Evolutionary conservation across 2,113 vertebrate genomes (phyloP).

Genomic region (Jacana jacana): DNA sequence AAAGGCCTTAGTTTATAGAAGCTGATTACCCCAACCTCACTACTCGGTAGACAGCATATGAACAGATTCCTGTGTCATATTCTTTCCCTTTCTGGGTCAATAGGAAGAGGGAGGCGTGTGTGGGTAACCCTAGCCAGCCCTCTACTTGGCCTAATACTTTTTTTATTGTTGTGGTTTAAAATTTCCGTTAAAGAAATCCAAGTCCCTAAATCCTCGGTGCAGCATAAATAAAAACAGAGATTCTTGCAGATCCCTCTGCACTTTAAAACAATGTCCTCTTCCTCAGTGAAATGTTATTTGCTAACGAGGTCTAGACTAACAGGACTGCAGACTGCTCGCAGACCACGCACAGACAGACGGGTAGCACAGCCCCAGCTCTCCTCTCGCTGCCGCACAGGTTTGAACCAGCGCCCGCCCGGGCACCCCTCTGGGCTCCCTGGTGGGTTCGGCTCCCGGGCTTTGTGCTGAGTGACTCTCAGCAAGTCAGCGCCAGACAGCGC

Average conservation of each 20-base stretch:
- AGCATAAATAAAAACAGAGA: conserved; percentile 63
- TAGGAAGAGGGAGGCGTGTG: conserved; percentile 60
- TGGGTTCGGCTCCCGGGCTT: background rate
- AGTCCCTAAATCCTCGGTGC: conserved; percentile 46
- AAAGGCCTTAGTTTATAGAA: conserved; percentile 68
- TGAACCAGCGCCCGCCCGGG: background rate
- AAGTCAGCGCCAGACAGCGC: background rate
- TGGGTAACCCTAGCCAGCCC: conserved; percentile 52
- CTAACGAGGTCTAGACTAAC: background rate
- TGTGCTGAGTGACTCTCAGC: background rate
- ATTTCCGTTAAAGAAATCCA: conserved; percentile 65
- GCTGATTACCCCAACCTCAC: conserved; percentile 68
- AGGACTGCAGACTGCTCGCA: background rate
- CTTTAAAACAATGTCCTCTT: conserved; percentile 1
- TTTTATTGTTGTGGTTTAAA: conserved; percentile 26
- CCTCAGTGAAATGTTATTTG: background rate
- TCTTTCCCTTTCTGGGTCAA: conserved; percentile 69
- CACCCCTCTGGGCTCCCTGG: background rate
- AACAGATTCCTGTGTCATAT: conserved; percentile 61
- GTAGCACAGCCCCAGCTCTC: background rate
- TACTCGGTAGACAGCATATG: conserved; percentile 55
- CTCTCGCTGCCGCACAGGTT: background rate
- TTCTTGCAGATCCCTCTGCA: background rate
- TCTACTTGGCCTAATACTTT: conserved; percentile 31
- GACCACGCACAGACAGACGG: background rate